Evolutionary conservation across 2,797 vertebrate genomes (phyloP).

Genomic region (Hydrolagus colliei): DNA sequence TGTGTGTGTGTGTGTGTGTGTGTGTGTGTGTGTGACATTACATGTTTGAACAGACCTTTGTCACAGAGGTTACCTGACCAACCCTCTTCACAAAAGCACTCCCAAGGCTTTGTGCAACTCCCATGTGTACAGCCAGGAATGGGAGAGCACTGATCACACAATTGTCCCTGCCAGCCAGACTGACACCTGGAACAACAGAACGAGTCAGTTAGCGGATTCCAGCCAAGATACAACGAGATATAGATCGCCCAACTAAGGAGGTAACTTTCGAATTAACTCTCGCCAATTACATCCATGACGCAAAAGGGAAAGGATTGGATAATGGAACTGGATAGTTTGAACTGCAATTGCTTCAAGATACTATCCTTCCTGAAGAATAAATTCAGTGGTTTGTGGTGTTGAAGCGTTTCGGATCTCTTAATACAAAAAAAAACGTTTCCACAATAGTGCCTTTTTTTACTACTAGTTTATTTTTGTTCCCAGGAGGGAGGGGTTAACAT

Average conservation of each 20-base stretch:
- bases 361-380: no score
- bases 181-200: constrained; percentile 65
- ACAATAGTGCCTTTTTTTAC: no score
- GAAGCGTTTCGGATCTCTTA: no score
- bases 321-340: not conserved
- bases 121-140: constrained; percentile 78
- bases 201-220: not conserved
- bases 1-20: no score
- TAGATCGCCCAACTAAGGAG: not conserved
- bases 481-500: no score
- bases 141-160: constrained; percentile 73
- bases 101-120: constrained; percentile 74
- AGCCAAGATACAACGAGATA: not conserved
- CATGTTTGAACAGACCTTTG: constrained; percentile 62
- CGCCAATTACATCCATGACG: not conserved
- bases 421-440: no score
- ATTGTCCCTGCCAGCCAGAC: constrained; percentile 78
- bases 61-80: constrained; percentile 85
- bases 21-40: no score
- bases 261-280: not conserved
- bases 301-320: not conserved
- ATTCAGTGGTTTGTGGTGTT: no score
- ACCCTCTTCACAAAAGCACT: constrained; percentile 79
- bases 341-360: no score
- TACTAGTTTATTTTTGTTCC: no score